Evolutionary conservation across 37 sponge, comb jelly and placozoan species (phyloP).

Genomic region (Tethya wilhelma): DNA sequence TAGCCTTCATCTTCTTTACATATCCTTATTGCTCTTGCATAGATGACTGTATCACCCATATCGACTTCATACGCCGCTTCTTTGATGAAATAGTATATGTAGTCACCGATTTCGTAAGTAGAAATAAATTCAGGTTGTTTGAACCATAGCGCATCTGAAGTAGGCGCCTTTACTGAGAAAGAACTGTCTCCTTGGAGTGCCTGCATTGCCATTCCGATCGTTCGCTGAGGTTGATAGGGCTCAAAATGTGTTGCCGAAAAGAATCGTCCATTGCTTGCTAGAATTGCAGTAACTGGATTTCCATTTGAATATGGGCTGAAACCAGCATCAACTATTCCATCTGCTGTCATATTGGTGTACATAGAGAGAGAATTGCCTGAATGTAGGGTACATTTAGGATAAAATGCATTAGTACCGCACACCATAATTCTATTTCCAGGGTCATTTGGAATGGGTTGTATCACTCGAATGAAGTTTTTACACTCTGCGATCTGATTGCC

Average conservation of each 20-base stretch:
- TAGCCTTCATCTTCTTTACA: constrained; percentile 57
- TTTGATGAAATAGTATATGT: constrained; percentile 57
- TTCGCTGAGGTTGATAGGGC: neutral
- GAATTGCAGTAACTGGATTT: constrained; percentile 3
- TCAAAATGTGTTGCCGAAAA: constrained; percentile 47
- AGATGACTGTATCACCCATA: neutral
- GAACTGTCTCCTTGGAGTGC: constrained; percentile 15
- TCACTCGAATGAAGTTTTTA: constrained; percentile 34
- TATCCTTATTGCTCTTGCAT: constrained; percentile 60
- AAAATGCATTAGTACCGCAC: constrained; percentile 63
- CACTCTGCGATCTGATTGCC: constrained; percentile 9
- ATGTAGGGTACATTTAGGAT: constrained; percentile 54
- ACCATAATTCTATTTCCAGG: constrained; percentile 21
- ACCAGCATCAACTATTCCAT: constrained; percentile 17
- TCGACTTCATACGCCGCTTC: constrained; percentile 59
- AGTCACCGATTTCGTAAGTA: constrained; percentile 31
- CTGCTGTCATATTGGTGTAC: constrained; percentile 9
- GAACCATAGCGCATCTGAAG: constrained; percentile 24
- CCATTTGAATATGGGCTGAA: constrained; percentile 39
- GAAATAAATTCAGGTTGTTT: constrained; percentile 52
- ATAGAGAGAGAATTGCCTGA: constrained; percentile 2
- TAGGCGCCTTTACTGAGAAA: constrained; percentile 18
- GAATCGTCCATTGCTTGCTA: constrained; percentile 38
- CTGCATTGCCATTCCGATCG: constrained; percentile 45
- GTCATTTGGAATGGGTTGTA: constrained; percentile 14